phyloP scores from a whole-genome alignment of 2,888 invertebrate species.

The Hydroisotoma schaefferi region DNA sequence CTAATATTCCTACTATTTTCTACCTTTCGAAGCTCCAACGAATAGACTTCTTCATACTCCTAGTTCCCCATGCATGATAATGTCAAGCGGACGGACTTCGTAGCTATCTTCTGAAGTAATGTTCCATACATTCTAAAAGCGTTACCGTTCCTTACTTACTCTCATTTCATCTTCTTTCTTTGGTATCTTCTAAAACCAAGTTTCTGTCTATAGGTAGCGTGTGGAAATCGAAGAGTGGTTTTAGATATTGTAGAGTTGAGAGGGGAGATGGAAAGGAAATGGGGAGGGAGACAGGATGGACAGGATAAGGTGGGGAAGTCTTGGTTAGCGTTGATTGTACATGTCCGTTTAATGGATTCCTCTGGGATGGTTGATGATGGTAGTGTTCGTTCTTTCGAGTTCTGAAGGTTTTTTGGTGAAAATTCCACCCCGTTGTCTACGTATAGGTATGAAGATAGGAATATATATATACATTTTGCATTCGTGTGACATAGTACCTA shows the following conservation, averaged over 20 bases:
- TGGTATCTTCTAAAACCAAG: background rate
- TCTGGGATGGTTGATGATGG: conserved; percentile 43
- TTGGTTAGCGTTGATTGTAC: conserved; percentile 43
- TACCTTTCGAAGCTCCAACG: background rate
- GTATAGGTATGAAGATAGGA: too few species aligned
- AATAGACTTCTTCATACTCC: background rate
- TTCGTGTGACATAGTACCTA: too few species aligned
- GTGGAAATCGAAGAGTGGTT: background rate
- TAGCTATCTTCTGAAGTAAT: too few species aligned
- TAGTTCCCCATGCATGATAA: background rate
- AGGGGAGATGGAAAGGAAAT: conserved; percentile 6
- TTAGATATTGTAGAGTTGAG: background rate
- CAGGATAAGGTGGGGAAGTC: conserved; percentile 22
- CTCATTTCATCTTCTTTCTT: conserved; percentile 1
- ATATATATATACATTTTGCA: too few species aligned
- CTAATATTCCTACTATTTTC: background rate
- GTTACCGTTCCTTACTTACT: background rate
- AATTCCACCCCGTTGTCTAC: too few species aligned
- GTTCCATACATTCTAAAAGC: too few species aligned
- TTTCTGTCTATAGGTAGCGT: background rate
- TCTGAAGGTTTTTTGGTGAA: too few species aligned
- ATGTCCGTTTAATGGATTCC: conserved; percentile 49
- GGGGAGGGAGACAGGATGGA: conserved; percentile 11
- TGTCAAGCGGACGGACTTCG: too few species aligned
- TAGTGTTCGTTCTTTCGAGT: too few species aligned